Evolutionary conservation across 2,113 vertebrate genomes (phyloP), one percentile per base, ranked within the genome.

Genomic region (Coryphaenoides rupestris): DNA sequence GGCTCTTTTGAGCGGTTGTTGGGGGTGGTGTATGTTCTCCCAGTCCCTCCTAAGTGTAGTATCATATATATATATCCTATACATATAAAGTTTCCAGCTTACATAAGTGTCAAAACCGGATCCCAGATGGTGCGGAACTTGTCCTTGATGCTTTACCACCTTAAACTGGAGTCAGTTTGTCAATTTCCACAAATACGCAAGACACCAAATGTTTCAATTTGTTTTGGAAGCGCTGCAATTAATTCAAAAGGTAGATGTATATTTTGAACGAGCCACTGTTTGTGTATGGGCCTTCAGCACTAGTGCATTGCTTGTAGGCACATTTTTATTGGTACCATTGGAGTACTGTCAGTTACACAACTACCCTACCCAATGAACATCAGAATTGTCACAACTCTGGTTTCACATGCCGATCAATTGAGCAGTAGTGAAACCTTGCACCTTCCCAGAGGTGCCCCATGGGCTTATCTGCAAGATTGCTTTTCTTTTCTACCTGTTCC

Each of bases 401-500:
- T 57, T 55, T 54, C 13, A 57, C 58, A 56, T 60, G 21, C 5
- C 2, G 58, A 4, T 66, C 46, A 21, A 47, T 46, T 60, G 19
- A 40, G 33, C 17, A 33, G 56, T 33, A 28, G 1, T 67, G 46
- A 50, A 61, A 64, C 0, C 1, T 45, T 62, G 26, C 9, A 16
- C 65, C 58, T 65, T 63, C 52, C 63, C 62, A 33, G 49, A 65
- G 67, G 54, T 69, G 65, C 63, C 66, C 63, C 65, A 72, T 75
- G 50, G 70, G 63, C 54, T 59, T 53, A 47, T 62, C 47, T 17
- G 15, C 85, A 89, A 50, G n/a, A 70, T 33, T 21, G 63, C 67
- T 74, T 83, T 47, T 83, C 40, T 58, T 84, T 82, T 87, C 77
- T 80, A 85, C 61, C 77, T 77, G 45, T 81, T 81, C 81, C 79